Base-by-base conservation (phyloP, 2,797 vertebrate genomes). In the Xenopus petersii region DNA sequence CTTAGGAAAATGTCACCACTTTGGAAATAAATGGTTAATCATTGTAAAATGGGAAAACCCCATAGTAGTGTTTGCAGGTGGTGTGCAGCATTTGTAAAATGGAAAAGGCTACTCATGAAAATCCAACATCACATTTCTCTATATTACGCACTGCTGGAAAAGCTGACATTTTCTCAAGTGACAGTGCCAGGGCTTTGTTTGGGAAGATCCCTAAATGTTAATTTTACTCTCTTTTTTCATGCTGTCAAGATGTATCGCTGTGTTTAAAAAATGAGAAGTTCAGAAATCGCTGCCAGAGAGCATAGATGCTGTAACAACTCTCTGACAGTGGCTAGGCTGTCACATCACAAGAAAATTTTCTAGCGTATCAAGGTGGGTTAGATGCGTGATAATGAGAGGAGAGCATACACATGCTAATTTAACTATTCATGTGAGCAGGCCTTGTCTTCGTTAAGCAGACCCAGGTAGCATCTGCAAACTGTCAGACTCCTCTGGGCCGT, bases 301-400 rank as follows among this genome's bases (percentile, higher is more conserved):
- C 83, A 89, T 82, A 0, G 84, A 80, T 80, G 85, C 82, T 86
- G 80, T 85, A 86, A 85, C 88, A 88, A 84, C 89, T 86, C 91
- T 88, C 91, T 90, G 93, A 89, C 92, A 92, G 89, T 82, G 86
- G 90, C 89, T 82, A 91, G 93, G 93, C 95, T 97, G 95, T 98
- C 96, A 96, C 87, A 91, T 92, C 90, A 88, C 93, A 93, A 89
- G 92, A 42, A 60, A 84, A 82, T 88, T 84, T 89, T 82, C 88
- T 88, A 90, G 89, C 82, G 93, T 93, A 96, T 95, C 93, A 96
- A 97, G 94, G 94, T 96, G 94, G 94, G 94, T 79, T 94, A 95
- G 94, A 95, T 94, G 95, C 93, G 95, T 94, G 94, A 94, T 98
- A 98, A 99, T 98, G 96, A 98, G 97, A 96, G 95, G 94, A 95